Evolutionary conservation across 2,888 invertebrate genomes (phyloP).

Genomic region (Mystacides longicornis): DNA sequence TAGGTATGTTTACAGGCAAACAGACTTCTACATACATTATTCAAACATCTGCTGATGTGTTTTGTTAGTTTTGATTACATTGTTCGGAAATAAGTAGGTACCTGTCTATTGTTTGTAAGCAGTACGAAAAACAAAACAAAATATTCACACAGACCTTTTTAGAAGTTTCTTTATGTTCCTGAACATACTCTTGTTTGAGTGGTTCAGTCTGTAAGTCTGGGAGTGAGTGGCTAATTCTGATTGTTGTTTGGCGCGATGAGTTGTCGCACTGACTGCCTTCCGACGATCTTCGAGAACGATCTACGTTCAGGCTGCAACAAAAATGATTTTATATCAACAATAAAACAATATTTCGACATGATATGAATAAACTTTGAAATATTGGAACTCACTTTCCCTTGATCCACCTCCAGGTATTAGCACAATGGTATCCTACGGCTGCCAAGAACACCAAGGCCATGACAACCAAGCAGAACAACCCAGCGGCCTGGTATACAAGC

Average conservation of each 20-base stretch:
- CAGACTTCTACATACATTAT: too few species aligned
- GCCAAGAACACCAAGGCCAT: slow-evolving; percentile 63
- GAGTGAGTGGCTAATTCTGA: slow-evolving; percentile 67
- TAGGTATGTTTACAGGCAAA: too few species aligned
- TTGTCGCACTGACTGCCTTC: slow-evolving; percentile 50
- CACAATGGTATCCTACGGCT: slow-evolving; percentile 65
- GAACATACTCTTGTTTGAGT: slow-evolving; percentile 60
- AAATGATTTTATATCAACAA: too few species aligned
- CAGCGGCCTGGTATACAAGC: slow-evolving; percentile 51
- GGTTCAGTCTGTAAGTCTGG: slow-evolving; percentile 68
- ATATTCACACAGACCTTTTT: slow-evolving; percentile 51
- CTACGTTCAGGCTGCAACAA: neutral
- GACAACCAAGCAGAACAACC: slow-evolving; percentile 50
- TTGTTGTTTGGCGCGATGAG: slow-evolving; percentile 57
- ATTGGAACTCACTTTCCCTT: slow-evolving; percentile 42
- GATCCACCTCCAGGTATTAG: slow-evolving; percentile 66
- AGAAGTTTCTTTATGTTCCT: slow-evolving; percentile 60
- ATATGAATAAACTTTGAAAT: neutral
- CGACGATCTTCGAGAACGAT: slow-evolving; percentile 42
- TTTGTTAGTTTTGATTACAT: too few species aligned
- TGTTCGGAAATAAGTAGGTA: too few species aligned
- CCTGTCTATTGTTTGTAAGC: too few species aligned
- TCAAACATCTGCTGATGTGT: too few species aligned
- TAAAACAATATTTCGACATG: neutral
- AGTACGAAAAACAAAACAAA: too few species aligned